Conservation (phyloP, 1,140 invertebrate species). For the Samia ricini region DNA sequence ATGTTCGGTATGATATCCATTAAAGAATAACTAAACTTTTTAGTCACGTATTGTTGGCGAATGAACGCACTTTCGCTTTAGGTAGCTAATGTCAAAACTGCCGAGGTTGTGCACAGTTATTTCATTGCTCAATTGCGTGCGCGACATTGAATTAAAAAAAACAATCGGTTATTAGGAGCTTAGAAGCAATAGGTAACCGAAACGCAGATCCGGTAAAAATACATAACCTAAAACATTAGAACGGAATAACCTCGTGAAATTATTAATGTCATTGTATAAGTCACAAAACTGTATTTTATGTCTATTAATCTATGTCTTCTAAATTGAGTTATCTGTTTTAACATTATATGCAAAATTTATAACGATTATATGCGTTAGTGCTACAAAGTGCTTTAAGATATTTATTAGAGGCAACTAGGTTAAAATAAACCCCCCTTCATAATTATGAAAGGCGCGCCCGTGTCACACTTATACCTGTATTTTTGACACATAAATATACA, state of each 20-base stretch:
- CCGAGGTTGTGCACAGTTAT: constrained; percentile 19
- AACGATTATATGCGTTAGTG: background rate
- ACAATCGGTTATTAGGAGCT: background rate
- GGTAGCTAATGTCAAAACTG: constrained; percentile 25
- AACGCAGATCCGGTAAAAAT: background rate
- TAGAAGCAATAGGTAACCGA: background rate
- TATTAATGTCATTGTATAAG: background rate
- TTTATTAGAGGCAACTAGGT: background rate
- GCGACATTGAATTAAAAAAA: constrained; percentile 27
- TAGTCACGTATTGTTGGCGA: constrained; percentile 40
- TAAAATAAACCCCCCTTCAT: background rate
- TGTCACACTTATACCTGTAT: background rate
- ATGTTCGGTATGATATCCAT: constrained; percentile 23
- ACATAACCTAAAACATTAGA: background rate
- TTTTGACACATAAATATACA: background rate
- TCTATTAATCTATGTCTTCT: background rate
- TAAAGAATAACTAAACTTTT: constrained; percentile 29
- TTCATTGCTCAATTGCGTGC: constrained; percentile 25
- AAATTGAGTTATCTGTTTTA: too few species aligned
- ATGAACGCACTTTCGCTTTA: constrained; percentile 40
- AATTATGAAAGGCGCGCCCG: background rate
- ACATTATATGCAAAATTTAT: background rate
- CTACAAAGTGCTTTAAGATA: background rate
- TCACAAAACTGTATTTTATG: background rate
- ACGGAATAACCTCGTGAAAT: background rate